Percentiles rank a stretch among this genome's conserved stretches.
These are phyloP conservation scores for Caranx ignobilis DNA, from an alignment of 2,113 vertebrate species.

Conservation along the genomic window DNA sequence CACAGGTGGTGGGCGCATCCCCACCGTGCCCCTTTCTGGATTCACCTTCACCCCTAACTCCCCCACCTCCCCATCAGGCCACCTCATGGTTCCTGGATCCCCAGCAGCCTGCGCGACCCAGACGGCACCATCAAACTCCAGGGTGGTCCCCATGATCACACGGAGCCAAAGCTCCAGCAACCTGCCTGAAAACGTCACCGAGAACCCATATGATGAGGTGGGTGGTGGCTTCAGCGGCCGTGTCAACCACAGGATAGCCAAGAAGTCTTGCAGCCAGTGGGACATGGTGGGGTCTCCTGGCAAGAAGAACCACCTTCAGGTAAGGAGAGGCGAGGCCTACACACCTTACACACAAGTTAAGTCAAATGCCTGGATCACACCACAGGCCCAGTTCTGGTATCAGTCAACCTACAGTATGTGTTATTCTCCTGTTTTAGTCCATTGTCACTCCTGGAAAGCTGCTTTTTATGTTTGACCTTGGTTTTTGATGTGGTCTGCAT, in stretches of 20 bases:
- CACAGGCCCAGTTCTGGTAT: not conserved
- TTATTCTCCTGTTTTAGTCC: not conserved
- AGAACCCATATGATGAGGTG: constrained; percentile 72
- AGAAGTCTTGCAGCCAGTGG: constrained; percentile 83
- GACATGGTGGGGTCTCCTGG: constrained; percentile 67
- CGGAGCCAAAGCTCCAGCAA: constrained; percentile 84
- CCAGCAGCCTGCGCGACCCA: constrained; percentile 1
- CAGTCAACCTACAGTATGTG: not conserved
- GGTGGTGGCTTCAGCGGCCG: constrained; percentile 44
- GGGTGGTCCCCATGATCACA: constrained; percentile 77
- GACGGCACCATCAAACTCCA: constrained; percentile 25
- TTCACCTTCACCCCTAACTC: constrained; percentile 57
- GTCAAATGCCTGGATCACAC: not conserved
- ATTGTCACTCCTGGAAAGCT: not conserved
- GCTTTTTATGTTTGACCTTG: not conserved
- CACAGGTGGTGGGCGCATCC: constrained; percentile 55
- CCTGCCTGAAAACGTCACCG: constrained; percentile 75
- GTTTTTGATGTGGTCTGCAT: not conserved
- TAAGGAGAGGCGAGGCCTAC: constrained; percentile 34
- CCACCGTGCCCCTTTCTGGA: constrained; percentile 63
- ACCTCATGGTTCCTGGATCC: constrained; percentile 61
- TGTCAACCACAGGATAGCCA: constrained; percentile 49
- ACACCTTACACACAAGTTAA: not conserved
- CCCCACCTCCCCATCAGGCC: constrained; percentile 53
- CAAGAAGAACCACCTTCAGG: constrained; percentile 76